Evolutionary conservation across 2,113 vertebrate genomes (phyloP), one percentile per base, ranked within the genome.

Genomic region (Gavialis gangeticus): DNA sequence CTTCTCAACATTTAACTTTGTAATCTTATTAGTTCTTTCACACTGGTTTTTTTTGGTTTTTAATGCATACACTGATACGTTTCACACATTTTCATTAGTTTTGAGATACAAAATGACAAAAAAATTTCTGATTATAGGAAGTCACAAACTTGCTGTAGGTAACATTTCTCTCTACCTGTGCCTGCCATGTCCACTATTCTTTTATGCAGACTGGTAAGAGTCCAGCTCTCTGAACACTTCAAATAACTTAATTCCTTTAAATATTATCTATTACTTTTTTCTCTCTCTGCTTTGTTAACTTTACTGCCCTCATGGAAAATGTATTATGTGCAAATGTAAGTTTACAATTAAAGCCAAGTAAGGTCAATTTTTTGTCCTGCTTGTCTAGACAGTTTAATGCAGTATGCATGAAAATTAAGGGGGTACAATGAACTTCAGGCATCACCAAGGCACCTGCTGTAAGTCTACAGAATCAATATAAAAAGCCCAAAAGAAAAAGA

Each of bases 81-180:
- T 77, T 8, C 24, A 57, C 87, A 85, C 1, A 3, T 75, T 90
- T 91, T 56, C 37, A 84, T 21, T 67, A 34, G 82, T 4, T 57
- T 18, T 21, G 34, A 76, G 19, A 80, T 0, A 0, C n/a, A 69
- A 30, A 69, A 30, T 69, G n/a, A 69, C 4, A 69, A 19, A 59
- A 24, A 28, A 83, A 88, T 60, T 30, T 69, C 88, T 79, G 19
- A 66, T 9, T 24, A 87, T 19, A 89, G 73, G 75, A 94, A 97
- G 63, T 55, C 57, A 87, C 57, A 79, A 90, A 84, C 55, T 90
- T 94, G 84, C 79, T 78, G 67, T 14, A 58, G 57, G 16, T 67
- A 91, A 63, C 16, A 37, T 37, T 71, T 88, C 77, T 64, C 17
- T 79, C 83, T 76, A 2, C 22, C 60, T 62, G 25, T 0, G 1